A percentile compares a stretch with the other conserved stretches of the same genome.
phyloP scores from a whole-genome alignment of 2,113 vertebrate species.

The Aramus guarauna region DNA sequence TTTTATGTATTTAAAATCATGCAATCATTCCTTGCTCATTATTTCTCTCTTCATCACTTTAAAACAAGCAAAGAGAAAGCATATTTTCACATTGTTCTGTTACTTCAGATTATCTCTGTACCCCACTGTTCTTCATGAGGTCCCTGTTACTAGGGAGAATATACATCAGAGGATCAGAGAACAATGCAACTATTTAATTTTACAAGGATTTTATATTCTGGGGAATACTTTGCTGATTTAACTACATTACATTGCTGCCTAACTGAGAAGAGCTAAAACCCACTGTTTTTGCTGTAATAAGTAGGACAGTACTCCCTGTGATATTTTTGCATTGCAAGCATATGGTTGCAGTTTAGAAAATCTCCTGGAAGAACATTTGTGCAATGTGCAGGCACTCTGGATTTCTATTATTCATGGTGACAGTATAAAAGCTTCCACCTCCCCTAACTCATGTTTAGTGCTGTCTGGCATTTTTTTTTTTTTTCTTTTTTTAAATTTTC shows the following conservation, averaged over 20 bases:
- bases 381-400: not conserved
- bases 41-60: not conserved
- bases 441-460: not conserved
- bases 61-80: not conserved
- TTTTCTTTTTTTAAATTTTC: no score
- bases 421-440: not conserved
- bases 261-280: slow-evolving; percentile 19
- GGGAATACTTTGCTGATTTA: slow-evolving; percentile 13
- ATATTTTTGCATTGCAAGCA: slow-evolving; percentile 59
- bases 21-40: not conserved
- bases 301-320: slow-evolving; percentile 51
- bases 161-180: not conserved
- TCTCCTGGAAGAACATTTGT: slow-evolving; percentile 43
- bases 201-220: slow-evolving; percentile 1
- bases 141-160: not conserved
- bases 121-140: not conserved
- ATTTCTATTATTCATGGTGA: slow-evolving; percentile 55
- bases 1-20: not conserved
- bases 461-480: not conserved
- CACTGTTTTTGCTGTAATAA: slow-evolving; percentile 28
- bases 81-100: not conserved
- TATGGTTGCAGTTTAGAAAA: slow-evolving; percentile 53
- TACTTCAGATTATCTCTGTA: not conserved
- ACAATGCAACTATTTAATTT: slow-evolving; percentile 9
- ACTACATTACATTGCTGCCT: not conserved